phyloP scores from a whole-genome alignment of 2,113 vertebrate genomes.

The Muntiacus muntjak region DNA sequence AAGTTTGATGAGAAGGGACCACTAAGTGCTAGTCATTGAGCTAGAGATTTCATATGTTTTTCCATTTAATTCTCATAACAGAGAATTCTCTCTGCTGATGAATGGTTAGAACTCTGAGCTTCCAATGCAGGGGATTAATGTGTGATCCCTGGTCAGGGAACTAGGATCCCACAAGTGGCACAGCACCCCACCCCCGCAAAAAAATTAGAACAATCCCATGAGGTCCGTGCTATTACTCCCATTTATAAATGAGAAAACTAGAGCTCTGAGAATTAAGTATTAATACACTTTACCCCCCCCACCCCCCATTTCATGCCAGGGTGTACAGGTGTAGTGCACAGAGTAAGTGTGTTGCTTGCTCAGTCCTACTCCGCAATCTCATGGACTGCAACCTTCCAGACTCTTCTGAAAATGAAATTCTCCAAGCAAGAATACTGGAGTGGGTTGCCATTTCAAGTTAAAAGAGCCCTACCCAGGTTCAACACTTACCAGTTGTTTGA shows the following conservation, averaged over 20 bases:
- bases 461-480: background rate
- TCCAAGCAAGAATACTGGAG: background rate
- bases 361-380: background rate
- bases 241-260: slow-evolving; percentile 14
- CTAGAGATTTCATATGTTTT: background rate
- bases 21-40: background rate
- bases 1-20: background rate
- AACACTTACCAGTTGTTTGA: background rate
- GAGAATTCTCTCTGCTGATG: background rate
- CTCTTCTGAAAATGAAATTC: background rate
- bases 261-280: background rate
- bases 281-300: background rate
- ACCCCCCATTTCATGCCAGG: background rate
- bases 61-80: background rate
- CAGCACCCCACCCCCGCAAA: background rate
- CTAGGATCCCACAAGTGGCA: background rate
- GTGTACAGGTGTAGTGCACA: background rate
- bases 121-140: background rate
- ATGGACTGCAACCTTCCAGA: background rate
- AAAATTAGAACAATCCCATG: background rate
- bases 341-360: background rate
- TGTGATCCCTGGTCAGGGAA: background rate
- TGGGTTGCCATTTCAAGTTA: background rate
- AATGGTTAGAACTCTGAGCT: background rate
- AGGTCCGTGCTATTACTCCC: background rate